These are phyloP conservation scores for Pelobates cultripes DNA, from an alignment of 2,797 vertebrate genomes.

Conservation along the genomic window DNA sequence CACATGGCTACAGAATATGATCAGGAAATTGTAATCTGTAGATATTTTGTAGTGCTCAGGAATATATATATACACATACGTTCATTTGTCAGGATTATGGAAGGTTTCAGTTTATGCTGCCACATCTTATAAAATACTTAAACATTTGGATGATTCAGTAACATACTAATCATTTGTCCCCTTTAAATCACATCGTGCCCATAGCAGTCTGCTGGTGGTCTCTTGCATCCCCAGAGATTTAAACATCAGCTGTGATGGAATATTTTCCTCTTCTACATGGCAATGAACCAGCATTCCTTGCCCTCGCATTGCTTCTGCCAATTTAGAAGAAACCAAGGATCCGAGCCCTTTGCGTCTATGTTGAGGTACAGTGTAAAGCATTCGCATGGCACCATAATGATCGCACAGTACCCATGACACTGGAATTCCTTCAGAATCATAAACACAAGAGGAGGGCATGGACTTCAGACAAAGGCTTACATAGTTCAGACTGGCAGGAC, in stretches of 20 bases:
- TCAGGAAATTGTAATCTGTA: no score
- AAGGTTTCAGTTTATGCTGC: no score
- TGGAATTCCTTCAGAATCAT: neutral
- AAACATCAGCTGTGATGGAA: conserved; percentile 18
- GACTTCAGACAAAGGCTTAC: conserved; percentile 2
- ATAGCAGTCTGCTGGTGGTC: conserved; percentile 10
- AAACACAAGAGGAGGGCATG: neutral
- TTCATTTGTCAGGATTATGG: no score
- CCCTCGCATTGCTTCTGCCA: neutral
- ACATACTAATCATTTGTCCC: no score
- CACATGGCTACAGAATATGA: no score
- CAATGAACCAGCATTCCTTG: conserved; percentile 4
- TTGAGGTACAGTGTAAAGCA: conserved; percentile 5
- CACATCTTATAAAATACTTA: no score
- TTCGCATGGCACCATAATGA: conserved; percentile 15
- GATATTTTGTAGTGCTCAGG: no score
- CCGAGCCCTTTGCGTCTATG: conserved; percentile 2
- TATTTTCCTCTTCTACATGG: conserved; percentile 17
- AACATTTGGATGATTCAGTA: no score
- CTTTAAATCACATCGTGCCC: neutral
- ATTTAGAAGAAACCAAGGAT: no score
- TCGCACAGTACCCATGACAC: conserved; percentile 14
- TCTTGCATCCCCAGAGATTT: conserved; percentile 3
- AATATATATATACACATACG: no score
- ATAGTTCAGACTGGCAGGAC: neutral